These are phyloP conservation scores for Dryobotodes eremita DNA, from an alignment of 2,888 invertebrate genomes.

Conservation along the genomic window DNA sequence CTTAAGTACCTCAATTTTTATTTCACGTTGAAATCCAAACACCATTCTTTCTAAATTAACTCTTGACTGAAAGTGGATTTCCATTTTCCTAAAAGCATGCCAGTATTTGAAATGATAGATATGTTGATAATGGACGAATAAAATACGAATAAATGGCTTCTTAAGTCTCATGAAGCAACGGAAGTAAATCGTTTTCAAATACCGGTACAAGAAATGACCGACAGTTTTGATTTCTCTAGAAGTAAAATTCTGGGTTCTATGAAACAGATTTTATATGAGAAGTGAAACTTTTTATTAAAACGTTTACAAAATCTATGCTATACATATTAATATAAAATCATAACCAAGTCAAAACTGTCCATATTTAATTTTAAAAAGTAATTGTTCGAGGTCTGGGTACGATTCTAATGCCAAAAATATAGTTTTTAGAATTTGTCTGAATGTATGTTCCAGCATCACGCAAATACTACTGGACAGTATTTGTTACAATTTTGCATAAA, in stretches of 20 bases:
- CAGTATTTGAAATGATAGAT: slow-evolving; percentile 2
- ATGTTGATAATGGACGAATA: neutral
- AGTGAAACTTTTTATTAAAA: neutral
- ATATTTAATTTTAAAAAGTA: too few species aligned
- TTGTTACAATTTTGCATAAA: too few species aligned
- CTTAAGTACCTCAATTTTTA: neutral
- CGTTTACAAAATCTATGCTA: neutral
- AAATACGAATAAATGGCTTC: slow-evolving; percentile 12
- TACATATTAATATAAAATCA: too few species aligned
- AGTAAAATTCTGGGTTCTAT: neutral
- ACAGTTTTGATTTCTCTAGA: neutral
- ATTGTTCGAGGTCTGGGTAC: too few species aligned
- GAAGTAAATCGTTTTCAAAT: neutral
- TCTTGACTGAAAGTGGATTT: neutral
- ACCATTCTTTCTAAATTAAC: neutral
- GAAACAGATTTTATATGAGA: neutral
- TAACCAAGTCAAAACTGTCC: too few species aligned
- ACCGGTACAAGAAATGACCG: neutral
- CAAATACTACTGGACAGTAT: too few species aligned
- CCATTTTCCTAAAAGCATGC: slow-evolving; percentile 16
- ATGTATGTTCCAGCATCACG: too few species aligned
- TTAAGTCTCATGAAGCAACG: slow-evolving; percentile 2
- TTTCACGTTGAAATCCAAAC: neutral
- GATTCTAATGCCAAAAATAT: too few species aligned
- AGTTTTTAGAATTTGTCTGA: too few species aligned